These are phyloP conservation scores for Nerophis lumbriciformis DNA, from an alignment of 2,113 vertebrate genomes.

Conservation along the genomic window DNA sequence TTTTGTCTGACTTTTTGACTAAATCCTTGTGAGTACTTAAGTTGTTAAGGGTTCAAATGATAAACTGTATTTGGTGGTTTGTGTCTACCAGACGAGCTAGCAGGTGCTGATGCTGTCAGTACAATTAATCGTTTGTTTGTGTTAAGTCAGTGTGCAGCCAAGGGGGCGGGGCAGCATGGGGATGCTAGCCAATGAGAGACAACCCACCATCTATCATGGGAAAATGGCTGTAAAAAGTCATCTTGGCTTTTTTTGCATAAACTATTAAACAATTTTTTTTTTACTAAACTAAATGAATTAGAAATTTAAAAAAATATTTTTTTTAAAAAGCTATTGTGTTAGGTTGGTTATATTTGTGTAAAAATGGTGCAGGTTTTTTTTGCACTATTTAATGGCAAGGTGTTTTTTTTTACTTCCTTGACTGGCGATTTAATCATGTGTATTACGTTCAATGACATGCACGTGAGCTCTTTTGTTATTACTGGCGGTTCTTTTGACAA, in stretches of 20 bases:
- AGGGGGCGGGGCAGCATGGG: not conserved
- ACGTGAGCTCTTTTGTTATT: not conserved
- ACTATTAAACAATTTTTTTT: not conserved
- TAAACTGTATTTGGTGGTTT: not conserved
- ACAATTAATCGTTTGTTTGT: conserved; percentile 3
- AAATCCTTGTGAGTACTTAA: not conserved
- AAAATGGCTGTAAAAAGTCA: not conserved
- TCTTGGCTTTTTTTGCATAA: not conserved
- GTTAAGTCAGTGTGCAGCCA: conserved; percentile 1
- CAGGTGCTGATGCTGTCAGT: not conserved
- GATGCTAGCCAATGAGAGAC: not conserved
- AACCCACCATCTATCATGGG: not conserved
- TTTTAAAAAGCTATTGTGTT: not conserved
- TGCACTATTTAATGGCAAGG: not conserved
- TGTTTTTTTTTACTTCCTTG: not conserved
- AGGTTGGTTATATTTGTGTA: not conserved
- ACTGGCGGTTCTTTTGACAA: conserved; percentile 13
- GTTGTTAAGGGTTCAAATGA: not conserved
- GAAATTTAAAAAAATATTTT: not conserved
- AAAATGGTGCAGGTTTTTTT: not conserved
- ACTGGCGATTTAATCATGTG: not conserved
- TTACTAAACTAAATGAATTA: no score
- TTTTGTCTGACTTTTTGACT: no score
- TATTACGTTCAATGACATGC: not conserved
- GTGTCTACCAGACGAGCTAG: not conserved